Conservation (phyloP, 2,113 vertebrate genomes). For the Oreotrochilus melanogaster region DNA sequence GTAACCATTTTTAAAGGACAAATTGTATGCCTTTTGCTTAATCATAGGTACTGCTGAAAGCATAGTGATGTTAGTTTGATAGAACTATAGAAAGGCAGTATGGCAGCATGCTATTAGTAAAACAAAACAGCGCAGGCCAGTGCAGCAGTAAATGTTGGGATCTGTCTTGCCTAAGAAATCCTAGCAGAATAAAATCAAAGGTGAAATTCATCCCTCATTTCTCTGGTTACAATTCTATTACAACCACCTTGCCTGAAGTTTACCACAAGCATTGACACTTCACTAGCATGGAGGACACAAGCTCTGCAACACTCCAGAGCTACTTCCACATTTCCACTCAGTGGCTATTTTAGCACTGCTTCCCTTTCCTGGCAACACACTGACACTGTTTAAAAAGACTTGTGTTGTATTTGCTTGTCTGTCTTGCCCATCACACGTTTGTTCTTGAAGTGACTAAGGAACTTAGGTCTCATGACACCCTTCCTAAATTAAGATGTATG, state of each 20-base stretch:
- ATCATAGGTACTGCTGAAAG: slow-evolving; percentile 58
- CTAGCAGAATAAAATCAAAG: slow-evolving; percentile 4
- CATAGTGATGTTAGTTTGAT: slow-evolving; percentile 70
- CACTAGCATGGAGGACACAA: fast-evolving
- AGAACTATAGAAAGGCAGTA: slow-evolving; percentile 51
- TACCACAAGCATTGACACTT: background rate
- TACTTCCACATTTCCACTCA: background rate
- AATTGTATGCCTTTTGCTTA: slow-evolving; percentile 71
- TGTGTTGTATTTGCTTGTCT: background rate
- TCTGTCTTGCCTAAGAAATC: slow-evolving; percentile 56
- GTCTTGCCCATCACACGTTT: background rate
- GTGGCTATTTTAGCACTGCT: background rate
- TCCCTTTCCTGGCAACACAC: background rate
- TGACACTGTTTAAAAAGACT: background rate
- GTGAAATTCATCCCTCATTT: background rate
- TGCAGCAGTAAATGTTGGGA: background rate
- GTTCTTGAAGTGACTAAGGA: background rate
- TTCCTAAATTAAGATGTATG: background rate
- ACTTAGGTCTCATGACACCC: background rate
- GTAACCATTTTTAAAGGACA: slow-evolving; percentile 64
- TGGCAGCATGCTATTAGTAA: slow-evolving; percentile 82
- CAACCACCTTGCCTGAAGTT: background rate
- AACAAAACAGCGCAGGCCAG: slow-evolving; percentile 42
- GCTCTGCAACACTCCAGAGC: background rate
- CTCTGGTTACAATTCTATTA: background rate